phyloP scores from a whole-genome alignment of 2,113 vertebrate species.

The Emydura subglobosa region DNA sequence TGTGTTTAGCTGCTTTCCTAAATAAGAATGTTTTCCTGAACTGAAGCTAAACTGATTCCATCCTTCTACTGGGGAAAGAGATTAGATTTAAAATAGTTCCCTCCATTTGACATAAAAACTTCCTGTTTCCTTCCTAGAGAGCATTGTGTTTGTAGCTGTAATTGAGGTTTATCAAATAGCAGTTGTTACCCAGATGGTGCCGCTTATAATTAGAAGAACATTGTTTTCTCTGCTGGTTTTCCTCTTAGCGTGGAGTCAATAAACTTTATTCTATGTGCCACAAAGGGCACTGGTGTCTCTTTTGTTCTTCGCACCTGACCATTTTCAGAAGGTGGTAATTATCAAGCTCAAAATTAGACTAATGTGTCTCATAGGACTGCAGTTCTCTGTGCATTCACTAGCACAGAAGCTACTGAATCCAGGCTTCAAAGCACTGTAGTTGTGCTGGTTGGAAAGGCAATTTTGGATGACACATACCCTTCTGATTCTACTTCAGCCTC shows the following conservation, averaged over 20 bases:
- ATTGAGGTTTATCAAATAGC: background rate
- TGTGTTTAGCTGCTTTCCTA: background rate
- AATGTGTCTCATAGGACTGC: background rate
- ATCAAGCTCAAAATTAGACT: background rate
- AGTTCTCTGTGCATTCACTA: background rate
- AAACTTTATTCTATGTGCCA: background rate
- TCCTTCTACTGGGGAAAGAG: background rate
- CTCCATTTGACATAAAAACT: background rate
- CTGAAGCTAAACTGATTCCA: background rate
- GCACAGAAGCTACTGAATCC: background rate
- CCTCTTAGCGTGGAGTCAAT: conserved; percentile 40
- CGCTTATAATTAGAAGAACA: background rate
- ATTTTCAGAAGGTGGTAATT: conserved; percentile 30
- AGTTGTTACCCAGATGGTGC: background rate
- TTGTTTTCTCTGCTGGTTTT: background rate
- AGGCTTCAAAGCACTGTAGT: background rate
- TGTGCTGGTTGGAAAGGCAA: background rate
- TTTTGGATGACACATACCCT: background rate
- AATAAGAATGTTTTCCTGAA: background rate
- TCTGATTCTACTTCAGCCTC: background rate
- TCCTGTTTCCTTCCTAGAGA: background rate
- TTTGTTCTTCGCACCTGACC: conserved; percentile 20
- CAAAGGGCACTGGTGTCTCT: background rate
- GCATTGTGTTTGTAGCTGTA: background rate
- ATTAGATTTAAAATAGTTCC: background rate